These are phyloP conservation scores for Ctenochaetus hawaiiensis DNA, from an alignment of 2,797 vertebrate genomes.

Conservation along the genomic window DNA sequence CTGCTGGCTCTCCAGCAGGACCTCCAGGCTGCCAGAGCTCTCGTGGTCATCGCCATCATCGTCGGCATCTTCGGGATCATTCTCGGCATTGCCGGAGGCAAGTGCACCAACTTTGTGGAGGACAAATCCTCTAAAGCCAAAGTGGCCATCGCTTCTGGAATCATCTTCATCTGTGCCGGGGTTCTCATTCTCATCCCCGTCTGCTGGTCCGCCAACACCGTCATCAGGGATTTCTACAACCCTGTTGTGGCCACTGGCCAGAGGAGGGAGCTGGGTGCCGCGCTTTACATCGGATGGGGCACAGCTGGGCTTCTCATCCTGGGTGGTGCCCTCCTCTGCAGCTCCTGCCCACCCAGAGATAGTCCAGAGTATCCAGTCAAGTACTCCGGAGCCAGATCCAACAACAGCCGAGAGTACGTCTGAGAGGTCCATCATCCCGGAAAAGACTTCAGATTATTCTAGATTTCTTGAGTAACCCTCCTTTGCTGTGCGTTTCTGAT, in stretches of 20 bases:
- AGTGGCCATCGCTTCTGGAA: conserved; percentile 87
- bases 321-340: conserved; percentile 90
- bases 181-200: conserved; percentile 90
- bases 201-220: conserved; percentile 92
- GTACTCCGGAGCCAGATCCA: conserved; percentile 77
- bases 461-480: conserved; percentile 20
- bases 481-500: conserved; percentile 18
- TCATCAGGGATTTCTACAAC: conserved; percentile 95
- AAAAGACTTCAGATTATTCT: conserved; percentile 50
- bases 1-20: conserved; percentile 91
- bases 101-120: conserved; percentile 96
- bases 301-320: conserved; percentile 88
- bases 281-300: conserved; percentile 94
- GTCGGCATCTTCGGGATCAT: conserved; percentile 83
- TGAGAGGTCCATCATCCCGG: conserved; percentile 49
- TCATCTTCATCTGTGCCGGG: conserved; percentile 88
- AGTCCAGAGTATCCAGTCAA: conserved; percentile 76
- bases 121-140: conserved; percentile 84
- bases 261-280: conserved; percentile 91
- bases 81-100: conserved; percentile 87
- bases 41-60: conserved; percentile 89
- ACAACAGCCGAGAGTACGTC: conserved; percentile 83
- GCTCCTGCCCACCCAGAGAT: conserved; percentile 80
- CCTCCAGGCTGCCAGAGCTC: conserved; percentile 92
- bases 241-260: conserved; percentile 86